Conservation (phyloP, 1,140 invertebrate species). For the Oscheius sp. region DNA sequence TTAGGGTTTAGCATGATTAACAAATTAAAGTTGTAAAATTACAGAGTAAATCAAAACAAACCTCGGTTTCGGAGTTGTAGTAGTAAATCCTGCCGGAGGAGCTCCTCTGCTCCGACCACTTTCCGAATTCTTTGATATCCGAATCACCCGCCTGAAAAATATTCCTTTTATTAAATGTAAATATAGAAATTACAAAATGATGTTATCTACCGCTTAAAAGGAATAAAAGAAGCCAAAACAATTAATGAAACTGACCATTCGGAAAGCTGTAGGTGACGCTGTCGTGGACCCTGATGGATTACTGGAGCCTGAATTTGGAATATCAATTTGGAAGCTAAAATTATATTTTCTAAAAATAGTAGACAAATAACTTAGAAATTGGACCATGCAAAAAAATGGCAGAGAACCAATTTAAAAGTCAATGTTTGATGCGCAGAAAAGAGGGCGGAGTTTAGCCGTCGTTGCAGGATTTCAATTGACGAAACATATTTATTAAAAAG, state of each 20-base stretch:
- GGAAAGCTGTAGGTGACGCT: too few species aligned
- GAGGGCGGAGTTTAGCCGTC: too few species aligned
- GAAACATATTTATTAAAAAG: too few species aligned
- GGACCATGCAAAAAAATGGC: too few species aligned
- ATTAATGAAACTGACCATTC: not conserved
- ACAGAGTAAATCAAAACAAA: not conserved
- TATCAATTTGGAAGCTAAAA: too few species aligned
- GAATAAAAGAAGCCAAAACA: not conserved
- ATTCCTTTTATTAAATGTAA: not conserved
- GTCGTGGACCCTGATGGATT: too few species aligned
- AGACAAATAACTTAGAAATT: too few species aligned
- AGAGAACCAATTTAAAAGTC: too few species aligned
- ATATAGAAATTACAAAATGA: not conserved
- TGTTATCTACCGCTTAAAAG: not conserved
- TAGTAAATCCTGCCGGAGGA: not conserved
- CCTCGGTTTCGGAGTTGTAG: not conserved
- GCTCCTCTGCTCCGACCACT: not conserved
- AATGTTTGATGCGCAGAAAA: too few species aligned
- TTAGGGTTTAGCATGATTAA: not conserved
- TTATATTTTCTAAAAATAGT: too few species aligned
- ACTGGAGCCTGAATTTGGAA: too few species aligned
- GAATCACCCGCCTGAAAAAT: not conserved
- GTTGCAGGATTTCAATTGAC: too few species aligned
- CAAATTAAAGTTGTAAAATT: not conserved
- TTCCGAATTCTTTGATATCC: not conserved